Evolutionary conservation across 1,140 invertebrate genomes (phyloP), one percentile per base, ranked within the genome.

Genomic region (Monomorium pharaonis): DNA sequence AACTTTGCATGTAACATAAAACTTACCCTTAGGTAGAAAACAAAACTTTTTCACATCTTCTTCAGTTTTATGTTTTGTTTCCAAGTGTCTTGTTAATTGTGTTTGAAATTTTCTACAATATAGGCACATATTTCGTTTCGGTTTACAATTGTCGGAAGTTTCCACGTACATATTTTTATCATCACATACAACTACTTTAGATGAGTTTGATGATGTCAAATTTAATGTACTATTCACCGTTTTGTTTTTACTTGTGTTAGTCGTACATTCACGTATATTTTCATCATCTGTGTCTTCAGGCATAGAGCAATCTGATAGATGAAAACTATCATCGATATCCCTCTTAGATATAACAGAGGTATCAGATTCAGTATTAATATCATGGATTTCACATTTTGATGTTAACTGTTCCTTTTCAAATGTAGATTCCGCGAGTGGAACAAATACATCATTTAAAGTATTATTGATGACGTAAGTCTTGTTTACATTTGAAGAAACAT

Each of bases 11-110:
- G 21, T 74, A 74, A 56, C 7, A 75, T 54, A 21, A 5, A 7
- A 69, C 10, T 75, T 75, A 75, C 33, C 14, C 18, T 75, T 75
- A 27, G 72, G 72, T 42, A 58, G 44, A 18, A 58, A 75, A 24
- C 51, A 2, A 58, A 58, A 75, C 72, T 42, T 75, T 58, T 58
- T 75, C 2, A 75, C 72, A 58, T 75, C 54, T 27, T 60, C 51
- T 75, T 75, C 54, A 58, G 5, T 56, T 75, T 58, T 75, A 44
- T 58, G 72, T 44, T 42, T 14, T 10, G 21, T 16, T 44, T 75
- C 54, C 24, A 75, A 75, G 6, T 75, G 72, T 3, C 72, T 75
- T 27, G 72, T 54, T 18, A 75, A 58, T 24, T 75, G 72, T 6
- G 33, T 42, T 42, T 75, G 72, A 3, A 75, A 42, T 58, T 18